Evolutionary conservation across 2,888 invertebrate species (phyloP).

Genomic region (Lottia gigantea): DNA sequence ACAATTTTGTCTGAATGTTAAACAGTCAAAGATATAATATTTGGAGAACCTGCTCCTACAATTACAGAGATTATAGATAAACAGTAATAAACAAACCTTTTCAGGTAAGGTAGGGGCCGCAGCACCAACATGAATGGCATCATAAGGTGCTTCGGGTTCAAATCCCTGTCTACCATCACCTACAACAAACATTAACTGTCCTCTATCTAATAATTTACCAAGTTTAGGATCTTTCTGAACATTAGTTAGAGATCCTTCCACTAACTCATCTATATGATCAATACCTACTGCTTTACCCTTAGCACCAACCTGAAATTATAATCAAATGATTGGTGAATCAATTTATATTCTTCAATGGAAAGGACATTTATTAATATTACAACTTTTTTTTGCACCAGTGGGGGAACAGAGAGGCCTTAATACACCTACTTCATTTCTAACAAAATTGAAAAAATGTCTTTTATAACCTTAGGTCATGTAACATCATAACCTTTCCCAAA

Average conservation of each 20-base stretch:
- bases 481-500: no score
- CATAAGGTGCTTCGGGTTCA: constrained; percentile 62
- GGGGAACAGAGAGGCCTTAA: neutral
- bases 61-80: no score
- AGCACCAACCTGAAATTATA: constrained; percentile 61
- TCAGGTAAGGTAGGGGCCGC: constrained; percentile 68
- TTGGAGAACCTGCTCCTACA: no score
- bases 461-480: no score
- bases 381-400: neutral
- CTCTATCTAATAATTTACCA: constrained; percentile 51
- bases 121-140: constrained; percentile 70
- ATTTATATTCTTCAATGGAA: neutral
- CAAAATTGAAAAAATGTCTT: neutral
- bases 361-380: neutral
- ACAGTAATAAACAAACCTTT: constrained; percentile 56
- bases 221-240: constrained; percentile 70
- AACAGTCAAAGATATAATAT: no score
- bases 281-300: constrained; percentile 67
- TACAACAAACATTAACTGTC: constrained; percentile 58
- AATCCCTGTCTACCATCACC: constrained; percentile 68
- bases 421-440: neutral
- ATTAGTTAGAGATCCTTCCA: constrained; percentile 78
- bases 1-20: no score
- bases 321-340: constrained; percentile 10
- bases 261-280: constrained; percentile 67